phyloP scores from a whole-genome alignment of 2,113 vertebrate species.

The Ploceus nigricollis region DNA sequence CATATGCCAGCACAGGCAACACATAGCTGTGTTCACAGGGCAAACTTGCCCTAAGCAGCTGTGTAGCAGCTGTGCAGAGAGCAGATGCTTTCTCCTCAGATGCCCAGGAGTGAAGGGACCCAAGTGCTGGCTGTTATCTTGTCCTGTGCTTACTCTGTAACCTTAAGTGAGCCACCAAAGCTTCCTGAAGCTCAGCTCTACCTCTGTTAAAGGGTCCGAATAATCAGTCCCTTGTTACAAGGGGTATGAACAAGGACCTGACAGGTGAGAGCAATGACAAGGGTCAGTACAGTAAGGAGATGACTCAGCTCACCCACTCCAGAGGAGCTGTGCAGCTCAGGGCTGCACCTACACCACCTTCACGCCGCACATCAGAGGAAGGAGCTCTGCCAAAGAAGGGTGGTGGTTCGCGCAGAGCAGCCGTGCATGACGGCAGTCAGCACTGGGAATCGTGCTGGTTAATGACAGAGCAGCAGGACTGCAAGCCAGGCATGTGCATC shows the following conservation, averaged over 20 bases:
- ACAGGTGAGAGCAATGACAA: background rate
- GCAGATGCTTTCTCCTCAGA: background rate
- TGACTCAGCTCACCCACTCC: background rate
- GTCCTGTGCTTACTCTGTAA: background rate
- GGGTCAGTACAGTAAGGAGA: background rate
- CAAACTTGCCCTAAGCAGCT: background rate
- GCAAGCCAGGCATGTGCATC: background rate
- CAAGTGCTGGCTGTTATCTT: background rate
- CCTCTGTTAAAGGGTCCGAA: background rate
- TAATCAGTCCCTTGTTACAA: background rate
- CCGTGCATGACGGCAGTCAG: accelerated
- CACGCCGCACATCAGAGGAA: background rate
- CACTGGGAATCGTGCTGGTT: background rate
- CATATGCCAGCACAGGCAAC: background rate
- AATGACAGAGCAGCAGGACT: background rate
- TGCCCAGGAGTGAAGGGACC: background rate
- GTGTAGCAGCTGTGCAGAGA: background rate
- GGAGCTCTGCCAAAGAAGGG: background rate
- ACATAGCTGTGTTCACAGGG: background rate
- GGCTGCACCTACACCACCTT: background rate
- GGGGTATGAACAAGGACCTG: background rate
- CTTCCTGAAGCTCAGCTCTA: background rate
- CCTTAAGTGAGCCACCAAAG: background rate
- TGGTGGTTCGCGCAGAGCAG: background rate
- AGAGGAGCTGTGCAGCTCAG: background rate